Evolutionary conservation across 2,888 invertebrate genomes (phyloP), one percentile per base, ranked within the genome.

Genomic region (Hipparchia sbordonii): DNA sequence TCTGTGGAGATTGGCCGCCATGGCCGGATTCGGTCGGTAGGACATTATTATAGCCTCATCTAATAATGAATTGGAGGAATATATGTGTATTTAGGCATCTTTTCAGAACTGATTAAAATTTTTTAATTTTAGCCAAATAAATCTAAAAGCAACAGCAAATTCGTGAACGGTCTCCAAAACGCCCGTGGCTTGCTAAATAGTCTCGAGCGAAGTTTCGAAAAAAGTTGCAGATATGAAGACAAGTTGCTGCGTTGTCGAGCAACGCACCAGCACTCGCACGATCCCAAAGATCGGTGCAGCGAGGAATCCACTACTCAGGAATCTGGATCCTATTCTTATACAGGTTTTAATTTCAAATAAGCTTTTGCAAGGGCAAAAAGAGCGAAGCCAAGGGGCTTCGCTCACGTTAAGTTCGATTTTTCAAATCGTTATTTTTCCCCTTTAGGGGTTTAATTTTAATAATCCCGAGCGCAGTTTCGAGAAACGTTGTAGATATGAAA

Each of bases 401-500:
- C 23, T 23, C 23, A 23, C 23, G 23, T 23, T 0, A 23, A 23
- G 23, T 23, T 23, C 0, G 23, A 23, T 23, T 23, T 23, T 23
- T 23, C 23, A 23, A 23, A 23, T 23, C 23, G 23, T 23, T 23
- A 23, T 23, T 23, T 23, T 23, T 23, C 23, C 23, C 23, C 23
- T 23, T 23, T 23, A 23, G 23, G 23, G 23, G 23, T 23, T 23
- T 23, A 23, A 23, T 23, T 23, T 23, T 23, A 78, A 81, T 5
- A 81, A 81, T 10, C 80, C 92, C 0, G 89, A 92, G 72, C 81
- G 79, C 1, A 91, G 91, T 70, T 77, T 93, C 2, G 77, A 80
- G 51, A 91, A 91, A 80, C 85, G 89, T 0, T 83, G 72, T 33
- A 79, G 82, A 6, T 93, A 91, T 75, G 91, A 93, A 74, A 81